Evolutionary conservation across 2,888 invertebrate genomes (phyloP), one percentile per base, ranked within the genome.

Genomic region (Leptothorax acervorum): DNA sequence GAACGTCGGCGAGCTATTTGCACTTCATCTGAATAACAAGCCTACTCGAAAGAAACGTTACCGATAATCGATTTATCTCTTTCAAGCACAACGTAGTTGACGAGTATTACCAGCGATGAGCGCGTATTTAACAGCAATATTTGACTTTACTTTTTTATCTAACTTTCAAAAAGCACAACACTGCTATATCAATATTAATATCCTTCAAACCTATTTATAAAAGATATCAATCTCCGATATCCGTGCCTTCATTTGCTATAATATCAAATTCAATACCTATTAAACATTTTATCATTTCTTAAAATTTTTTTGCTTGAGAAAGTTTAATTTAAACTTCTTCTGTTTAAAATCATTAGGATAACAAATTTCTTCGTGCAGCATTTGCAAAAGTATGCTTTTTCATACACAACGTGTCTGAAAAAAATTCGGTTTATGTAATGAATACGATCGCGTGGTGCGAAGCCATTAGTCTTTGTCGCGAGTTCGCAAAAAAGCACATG

Each of bases 401-500:
- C 11, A 39, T n/a, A 23, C 39, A 31, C 1, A 12, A 9, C 3
- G 6, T 31, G 11, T 63, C 5, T 45, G 11, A 11, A 31, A 48
- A 45, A 63, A 51, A 51, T 2, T 2, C 11, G 2, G 8, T 51
- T 28, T 51, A 62, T 9, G 5, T 63, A 66, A 68, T 12, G 51
- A 39, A 11, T 53, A 39, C 39, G 51, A 53, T 76, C 23, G 76
- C 53, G 12, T n/a, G 28, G 12, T 66, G 53, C 66, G 18, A 39
- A 18, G 28, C 35, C 5, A 76, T 76, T 76, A 53, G 68, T 76
- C 66, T 68, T 35, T 75, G 66, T 51, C 18, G 18, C 11, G 2
- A 74, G 5, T 51, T 62, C 8, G 2, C 18, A 51, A 76, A 76
- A 66, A 39, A n/a, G 18, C 51, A 66, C 2, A 39, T 18, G 23